These are phyloP conservation scores for Chelidonichthys spinosus DNA, from an alignment of 2,797 vertebrate genomes.

Conservation along the genomic window DNA sequence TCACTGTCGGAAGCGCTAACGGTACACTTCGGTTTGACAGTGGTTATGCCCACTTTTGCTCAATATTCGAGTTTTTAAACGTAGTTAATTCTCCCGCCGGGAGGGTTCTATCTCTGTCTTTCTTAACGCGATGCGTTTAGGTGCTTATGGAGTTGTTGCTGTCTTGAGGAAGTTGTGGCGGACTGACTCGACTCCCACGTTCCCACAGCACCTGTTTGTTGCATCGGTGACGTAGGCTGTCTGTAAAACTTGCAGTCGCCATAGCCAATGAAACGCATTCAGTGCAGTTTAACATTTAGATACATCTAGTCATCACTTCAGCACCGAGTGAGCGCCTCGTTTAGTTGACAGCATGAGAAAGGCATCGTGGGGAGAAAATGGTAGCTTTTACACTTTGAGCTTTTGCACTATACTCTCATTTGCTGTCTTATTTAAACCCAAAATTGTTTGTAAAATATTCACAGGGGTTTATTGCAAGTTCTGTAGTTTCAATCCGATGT, in stretches of 20 bases:
- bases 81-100: background rate
- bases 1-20: background rate
- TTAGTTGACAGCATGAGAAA: background rate
- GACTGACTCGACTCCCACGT: constrained; percentile 52
- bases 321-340: background rate
- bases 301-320: background rate
- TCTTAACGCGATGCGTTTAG: constrained; percentile 7
- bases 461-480: background rate
- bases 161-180: constrained; percentile 71
- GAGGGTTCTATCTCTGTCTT: background rate
- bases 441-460: background rate
- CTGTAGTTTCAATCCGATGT: background rate
- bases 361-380: too few relatives aligned
- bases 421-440: background rate
- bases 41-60: constrained; percentile 5
- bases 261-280: constrained; percentile 16
- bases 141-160: constrained; percentile 12
- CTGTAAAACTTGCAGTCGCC: background rate
- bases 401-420: background rate
- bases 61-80: background rate
- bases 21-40: background rate
- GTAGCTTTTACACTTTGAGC: background rate
- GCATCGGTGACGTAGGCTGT: constrained; percentile 70
- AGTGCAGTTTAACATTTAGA: constrained; percentile 22
- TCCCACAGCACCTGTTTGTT: constrained; percentile 76